A percentile compares a stretch with the other conserved stretches of the same genome.
Conservation (phyloP, 2,888 invertebrate genomes). For the Siphlonurus alternatus region DNA sequence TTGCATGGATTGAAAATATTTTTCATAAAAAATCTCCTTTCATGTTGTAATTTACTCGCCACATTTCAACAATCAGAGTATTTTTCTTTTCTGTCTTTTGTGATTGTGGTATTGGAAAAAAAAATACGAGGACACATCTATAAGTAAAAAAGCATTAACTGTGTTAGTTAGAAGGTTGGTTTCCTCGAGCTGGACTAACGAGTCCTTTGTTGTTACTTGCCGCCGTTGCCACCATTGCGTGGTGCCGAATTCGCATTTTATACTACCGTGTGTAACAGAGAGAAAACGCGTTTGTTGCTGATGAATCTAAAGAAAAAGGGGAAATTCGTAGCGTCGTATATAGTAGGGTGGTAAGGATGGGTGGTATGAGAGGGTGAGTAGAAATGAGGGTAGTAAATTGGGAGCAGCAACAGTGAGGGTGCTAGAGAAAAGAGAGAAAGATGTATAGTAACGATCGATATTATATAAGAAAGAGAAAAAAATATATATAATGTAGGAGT, state of each 20-base stretch:
- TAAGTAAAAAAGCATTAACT: not conserved
- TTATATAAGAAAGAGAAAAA: no score
- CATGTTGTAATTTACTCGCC: no score
- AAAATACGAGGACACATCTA: no score
- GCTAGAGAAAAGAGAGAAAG: not conserved
- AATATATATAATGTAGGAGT: no score
- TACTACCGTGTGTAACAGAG: not conserved
- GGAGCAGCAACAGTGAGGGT: not conserved
- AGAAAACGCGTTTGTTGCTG: not conserved
- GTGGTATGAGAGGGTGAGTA: not conserved
- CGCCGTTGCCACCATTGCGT: no score
- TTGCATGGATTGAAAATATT: no score
- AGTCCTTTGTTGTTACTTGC: not conserved
- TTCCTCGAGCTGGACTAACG: no score
- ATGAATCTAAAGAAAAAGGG: not conserved
- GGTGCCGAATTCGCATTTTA: not conserved
- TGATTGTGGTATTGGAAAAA: not conserved
- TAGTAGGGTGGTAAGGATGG: not conserved
- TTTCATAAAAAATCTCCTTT: no score
- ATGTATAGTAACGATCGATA: no score
- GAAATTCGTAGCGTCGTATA: not conserved
- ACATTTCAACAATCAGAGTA: not conserved
- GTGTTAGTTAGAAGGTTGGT: not conserved
- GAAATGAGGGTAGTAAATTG: not conserved
- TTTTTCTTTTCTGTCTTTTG: no score